These are phyloP conservation scores for Leptodirus hochenwartii DNA, from an alignment of 2,888 invertebrate genomes.

Conservation along the genomic window DNA sequence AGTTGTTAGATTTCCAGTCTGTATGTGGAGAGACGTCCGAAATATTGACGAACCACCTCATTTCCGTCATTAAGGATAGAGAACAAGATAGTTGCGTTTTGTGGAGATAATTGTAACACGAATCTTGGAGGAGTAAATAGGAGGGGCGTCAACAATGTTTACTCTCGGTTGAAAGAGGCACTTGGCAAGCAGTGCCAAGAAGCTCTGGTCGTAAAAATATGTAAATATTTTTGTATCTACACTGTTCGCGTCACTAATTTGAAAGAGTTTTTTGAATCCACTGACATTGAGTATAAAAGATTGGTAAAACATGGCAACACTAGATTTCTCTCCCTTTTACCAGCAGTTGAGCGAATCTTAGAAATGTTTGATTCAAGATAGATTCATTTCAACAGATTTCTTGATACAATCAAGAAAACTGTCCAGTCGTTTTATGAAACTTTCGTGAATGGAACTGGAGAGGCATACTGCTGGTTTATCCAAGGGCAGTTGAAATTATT, in stretches of 20 bases:
- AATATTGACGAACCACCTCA: slow-evolving; percentile 7
- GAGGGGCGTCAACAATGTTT: slow-evolving; percentile 14
- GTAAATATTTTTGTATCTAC: slow-evolving; percentile 19
- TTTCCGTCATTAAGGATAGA: slow-evolving; percentile 5
- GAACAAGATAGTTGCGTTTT: slow-evolving; percentile 14
- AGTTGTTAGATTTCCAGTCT: slow-evolving; percentile 6
- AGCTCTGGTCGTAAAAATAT: slow-evolving; percentile 18
- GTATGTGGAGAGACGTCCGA: slow-evolving; percentile 6
- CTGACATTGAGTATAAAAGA: slow-evolving; percentile 16
- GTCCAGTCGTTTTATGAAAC: too few relatives aligned
- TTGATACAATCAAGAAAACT: slow-evolving; percentile 15
- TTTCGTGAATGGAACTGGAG: too few relatives aligned
- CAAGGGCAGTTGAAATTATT: too few relatives aligned
- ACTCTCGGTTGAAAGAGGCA: slow-evolving; percentile 12
- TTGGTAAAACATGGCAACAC: slow-evolving; percentile 15
- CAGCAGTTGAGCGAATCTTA: slow-evolving; percentile 17
- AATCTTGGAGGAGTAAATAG: slow-evolving; percentile 18
- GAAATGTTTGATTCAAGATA: slow-evolving; percentile 16
- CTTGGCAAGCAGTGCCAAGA: slow-evolving; percentile 19
- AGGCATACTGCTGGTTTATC: too few relatives aligned
- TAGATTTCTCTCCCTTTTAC: slow-evolving; percentile 16
- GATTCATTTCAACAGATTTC: too few relatives aligned
- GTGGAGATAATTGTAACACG: slow-evolving; percentile 18
- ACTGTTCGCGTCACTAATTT: slow-evolving; percentile 18
- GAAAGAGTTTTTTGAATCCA: slow-evolving; percentile 19